A percentile compares a stretch with the other conserved stretches of the same genome.
Evolutionary conservation across 2,888 invertebrate species (phyloP).

Genomic region (Chloroclystis v-ata): DNA sequence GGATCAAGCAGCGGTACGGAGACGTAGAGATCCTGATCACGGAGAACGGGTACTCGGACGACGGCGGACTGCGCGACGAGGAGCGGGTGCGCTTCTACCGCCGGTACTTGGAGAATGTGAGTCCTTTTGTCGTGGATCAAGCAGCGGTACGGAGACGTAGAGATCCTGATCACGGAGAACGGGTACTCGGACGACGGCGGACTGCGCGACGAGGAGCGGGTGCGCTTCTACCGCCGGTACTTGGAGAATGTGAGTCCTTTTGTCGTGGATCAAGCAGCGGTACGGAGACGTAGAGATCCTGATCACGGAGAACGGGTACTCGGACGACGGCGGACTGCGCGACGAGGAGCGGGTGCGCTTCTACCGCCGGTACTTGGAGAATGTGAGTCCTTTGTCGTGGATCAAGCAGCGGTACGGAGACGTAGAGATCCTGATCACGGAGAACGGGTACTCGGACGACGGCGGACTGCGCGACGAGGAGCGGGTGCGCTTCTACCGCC

Average conservation of each 20-base stretch:
- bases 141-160: constrained; percentile 50
- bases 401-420: constrained; percentile 56
- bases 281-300: constrained; percentile 54
- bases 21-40: constrained; percentile 54
- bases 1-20: constrained; percentile 56
- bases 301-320: constrained; percentile 64
- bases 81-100: constrained; percentile 36
- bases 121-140: constrained; percentile 43
- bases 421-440: constrained; percentile 54
- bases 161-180: constrained; percentile 62
- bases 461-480: constrained; percentile 38
- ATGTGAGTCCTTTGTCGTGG: no score
- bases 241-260: no score
- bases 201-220: constrained; percentile 39
- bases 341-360: constrained; percentile 41
- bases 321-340: constrained; percentile 31
- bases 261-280: constrained; percentile 48
- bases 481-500: constrained; percentile 34
- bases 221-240: constrained; percentile 33
- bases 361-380: constrained; percentile 31
- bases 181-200: constrained; percentile 41
- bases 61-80: constrained; percentile 36
- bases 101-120: constrained; percentile 21
- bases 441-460: constrained; percentile 52
- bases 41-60: constrained; percentile 56